Conservation (phyloP, 2,113 vertebrate species). For the Hoplias malabaricus region DNA sequence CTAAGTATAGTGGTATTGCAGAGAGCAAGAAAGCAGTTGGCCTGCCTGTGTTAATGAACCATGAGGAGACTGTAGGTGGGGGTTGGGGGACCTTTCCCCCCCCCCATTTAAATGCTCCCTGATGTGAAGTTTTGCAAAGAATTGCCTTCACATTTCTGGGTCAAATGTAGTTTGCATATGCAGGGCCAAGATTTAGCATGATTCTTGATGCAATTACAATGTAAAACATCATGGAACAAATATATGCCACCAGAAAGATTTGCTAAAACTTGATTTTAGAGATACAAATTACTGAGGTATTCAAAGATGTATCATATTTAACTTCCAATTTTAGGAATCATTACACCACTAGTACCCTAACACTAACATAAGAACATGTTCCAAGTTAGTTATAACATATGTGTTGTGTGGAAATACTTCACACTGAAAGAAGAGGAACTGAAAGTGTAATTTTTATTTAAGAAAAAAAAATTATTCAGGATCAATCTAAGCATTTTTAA, state of each 20-base stretch:
- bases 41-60: constrained; percentile 50
- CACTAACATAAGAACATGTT: not conserved
- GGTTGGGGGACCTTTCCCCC: constrained; percentile 27
- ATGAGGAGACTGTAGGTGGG: constrained; percentile 34
- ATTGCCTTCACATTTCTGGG: constrained; percentile 22
- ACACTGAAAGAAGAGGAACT: not conserved
- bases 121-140: constrained; percentile 37
- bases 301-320: no score
- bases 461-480: not conserved
- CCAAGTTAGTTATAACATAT: not conserved
- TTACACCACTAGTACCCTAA: no score
- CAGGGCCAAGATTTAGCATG: not conserved
- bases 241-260: not conserved
- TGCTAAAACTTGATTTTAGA: no score
- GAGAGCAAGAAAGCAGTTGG: constrained; percentile 41
- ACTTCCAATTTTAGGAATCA: not conserved
- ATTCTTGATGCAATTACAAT: not conserved
- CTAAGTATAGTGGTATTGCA: not conserved
- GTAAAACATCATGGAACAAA: not conserved
- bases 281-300: no score
- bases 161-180: constrained; percentile 12
- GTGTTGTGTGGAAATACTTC: no score
- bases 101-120: constrained; percentile 50
- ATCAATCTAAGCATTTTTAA: not conserved
- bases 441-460: not conserved